A percentile compares a stretch with the other conserved stretches of the same genome.
Conservation (phyloP, 2,888 invertebrate genomes). For the Dyspetes luteomarginatus region DNA sequence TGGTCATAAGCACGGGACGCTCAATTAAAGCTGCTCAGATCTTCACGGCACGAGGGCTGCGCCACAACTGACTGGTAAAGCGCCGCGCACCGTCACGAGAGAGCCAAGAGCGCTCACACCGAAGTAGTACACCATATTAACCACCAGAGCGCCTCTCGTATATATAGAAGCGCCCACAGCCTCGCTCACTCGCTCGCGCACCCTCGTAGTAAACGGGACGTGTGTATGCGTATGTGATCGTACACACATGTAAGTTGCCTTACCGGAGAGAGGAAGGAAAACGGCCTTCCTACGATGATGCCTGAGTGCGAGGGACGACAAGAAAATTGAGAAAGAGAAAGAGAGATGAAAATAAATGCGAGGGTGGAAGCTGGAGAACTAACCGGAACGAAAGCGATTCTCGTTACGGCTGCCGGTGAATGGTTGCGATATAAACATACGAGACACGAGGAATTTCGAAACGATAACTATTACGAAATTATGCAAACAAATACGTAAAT, state of each 20-base stretch:
- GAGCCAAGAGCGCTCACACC: slow-evolving; percentile 3
- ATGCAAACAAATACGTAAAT: slow-evolving; percentile 20
- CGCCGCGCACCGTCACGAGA: slow-evolving; percentile 21
- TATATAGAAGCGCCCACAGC: slow-evolving; percentile 52
- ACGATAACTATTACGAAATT: slow-evolving; percentile 39
- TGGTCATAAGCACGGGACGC: background rate
- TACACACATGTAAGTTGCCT: slow-evolving; percentile 28
- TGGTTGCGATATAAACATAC: slow-evolving; percentile 18
- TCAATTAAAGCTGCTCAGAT: slow-evolving; percentile 43
- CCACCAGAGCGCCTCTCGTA: slow-evolving; percentile 51
- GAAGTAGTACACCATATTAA: slow-evolving; percentile 45
- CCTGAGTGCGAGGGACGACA: slow-evolving; percentile 71
- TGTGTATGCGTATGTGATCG: slow-evolving; percentile 34
- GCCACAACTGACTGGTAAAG: slow-evolving; percentile 73
- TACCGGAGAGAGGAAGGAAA: slow-evolving; percentile 73
- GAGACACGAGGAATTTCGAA: slow-evolving; percentile 15
- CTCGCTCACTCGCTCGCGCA: slow-evolving; percentile 9
- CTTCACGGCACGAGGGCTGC: slow-evolving; percentile 73
- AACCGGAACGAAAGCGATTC: slow-evolving; percentile 59
- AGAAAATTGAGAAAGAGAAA: background rate
- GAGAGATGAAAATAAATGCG: slow-evolving; percentile 24
- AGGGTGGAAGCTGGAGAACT: slow-evolving; percentile 54
- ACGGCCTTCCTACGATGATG: slow-evolving; percentile 76
- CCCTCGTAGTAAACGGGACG: slow-evolving; percentile 57
- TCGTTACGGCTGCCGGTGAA: slow-evolving; percentile 29